phyloP scores from a whole-genome alignment of 92 coral and sea anemone genomes.

The Zoanthus solanderi region DNA sequence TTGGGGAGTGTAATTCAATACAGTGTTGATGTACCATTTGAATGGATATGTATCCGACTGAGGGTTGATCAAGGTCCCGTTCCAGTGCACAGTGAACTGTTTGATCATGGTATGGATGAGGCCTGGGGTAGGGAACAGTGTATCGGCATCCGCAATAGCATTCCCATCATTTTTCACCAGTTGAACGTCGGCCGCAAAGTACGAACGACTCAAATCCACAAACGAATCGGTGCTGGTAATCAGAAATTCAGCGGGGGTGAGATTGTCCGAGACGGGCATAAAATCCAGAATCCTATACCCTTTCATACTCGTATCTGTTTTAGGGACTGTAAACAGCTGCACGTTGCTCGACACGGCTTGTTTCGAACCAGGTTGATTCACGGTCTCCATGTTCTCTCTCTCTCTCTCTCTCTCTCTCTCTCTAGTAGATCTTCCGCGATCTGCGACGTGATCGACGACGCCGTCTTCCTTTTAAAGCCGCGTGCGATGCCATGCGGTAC shows the following conservation, averaged over 20 bases:
- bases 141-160: background rate
- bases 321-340: background rate
- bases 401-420: too few relatives aligned
- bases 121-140: background rate
- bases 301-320: background rate
- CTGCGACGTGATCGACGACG: background rate
- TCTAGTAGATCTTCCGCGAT: background rate
- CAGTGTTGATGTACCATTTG: background rate
- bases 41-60: background rate
- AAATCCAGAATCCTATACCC: background rate
- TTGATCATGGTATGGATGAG: background rate
- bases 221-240: background rate
- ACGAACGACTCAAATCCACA: background rate
- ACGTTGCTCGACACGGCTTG: background rate
- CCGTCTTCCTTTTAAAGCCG: too few relatives aligned
- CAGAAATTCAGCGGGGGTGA: constrained; percentile 44
- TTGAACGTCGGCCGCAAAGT: too few relatives aligned
- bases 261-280: background rate
- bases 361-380: background rate
- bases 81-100: background rate
- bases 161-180: background rate
- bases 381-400: background rate
- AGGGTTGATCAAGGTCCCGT: background rate
- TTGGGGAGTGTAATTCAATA: background rate
- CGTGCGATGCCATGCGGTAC: too few relatives aligned